Evolutionary conservation across 2,113 vertebrate genomes (phyloP).

Genomic region (Phalacrocorax pelagicus): DNA sequence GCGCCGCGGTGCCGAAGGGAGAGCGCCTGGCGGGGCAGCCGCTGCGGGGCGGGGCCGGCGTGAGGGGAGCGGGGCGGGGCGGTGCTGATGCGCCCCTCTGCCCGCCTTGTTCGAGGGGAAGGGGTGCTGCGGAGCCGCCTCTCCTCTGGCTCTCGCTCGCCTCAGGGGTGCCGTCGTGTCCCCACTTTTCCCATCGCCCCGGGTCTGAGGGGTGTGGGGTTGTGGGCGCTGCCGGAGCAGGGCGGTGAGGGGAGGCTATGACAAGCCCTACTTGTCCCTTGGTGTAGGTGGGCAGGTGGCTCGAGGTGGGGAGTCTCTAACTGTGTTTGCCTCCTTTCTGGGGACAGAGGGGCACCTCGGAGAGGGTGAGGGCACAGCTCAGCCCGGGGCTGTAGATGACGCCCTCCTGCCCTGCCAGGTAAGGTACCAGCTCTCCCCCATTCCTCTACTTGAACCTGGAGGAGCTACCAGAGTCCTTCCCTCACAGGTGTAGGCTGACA

Average conservation of each 20-base stretch:
- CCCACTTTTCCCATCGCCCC: accelerated
- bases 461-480: neutral
- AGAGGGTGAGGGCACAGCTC: accelerated
- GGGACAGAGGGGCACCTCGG: neutral
- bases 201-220: neutral
- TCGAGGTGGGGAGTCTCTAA: accelerated
- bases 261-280: too few relatives aligned
- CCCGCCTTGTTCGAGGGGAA: neutral
- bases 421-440: neutral
- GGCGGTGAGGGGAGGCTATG: neutral
- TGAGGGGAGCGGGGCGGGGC: too few relatives aligned
- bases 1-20: too few relatives aligned
- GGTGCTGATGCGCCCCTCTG: neutral
- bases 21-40: too few relatives aligned
- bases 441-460: neutral
- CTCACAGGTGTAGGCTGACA: neutral
- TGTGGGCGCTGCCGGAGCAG: accelerated
- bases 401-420: accelerated
- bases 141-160: accelerated
- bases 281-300: neutral
- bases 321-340: accelerated
- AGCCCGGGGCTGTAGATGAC: accelerated
- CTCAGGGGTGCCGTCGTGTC: accelerated
- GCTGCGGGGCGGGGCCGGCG: too few relatives aligned
- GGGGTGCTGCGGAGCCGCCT: accelerated